Conservation (phyloP, 2,113 vertebrate genomes). For the Pavo muticus region DNA sequence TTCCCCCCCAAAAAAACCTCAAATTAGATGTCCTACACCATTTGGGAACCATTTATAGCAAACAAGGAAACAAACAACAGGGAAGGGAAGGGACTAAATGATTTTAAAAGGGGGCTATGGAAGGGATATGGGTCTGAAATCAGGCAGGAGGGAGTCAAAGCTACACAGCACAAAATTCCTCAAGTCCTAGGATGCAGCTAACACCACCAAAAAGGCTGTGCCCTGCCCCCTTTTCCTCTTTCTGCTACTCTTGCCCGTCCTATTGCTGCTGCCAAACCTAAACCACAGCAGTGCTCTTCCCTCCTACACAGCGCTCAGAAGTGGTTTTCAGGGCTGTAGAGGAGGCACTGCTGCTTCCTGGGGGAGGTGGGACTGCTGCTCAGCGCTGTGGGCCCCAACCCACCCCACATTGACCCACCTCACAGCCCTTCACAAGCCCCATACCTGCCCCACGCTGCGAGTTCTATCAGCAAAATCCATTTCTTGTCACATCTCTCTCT, state of each 20-base stretch:
- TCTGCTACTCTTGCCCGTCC: not conserved
- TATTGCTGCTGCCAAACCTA: not conserved
- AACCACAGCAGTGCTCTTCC: constrained; percentile 33
- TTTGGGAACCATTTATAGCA: rapidly evolving
- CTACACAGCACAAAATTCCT: not conserved
- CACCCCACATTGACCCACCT: not conserved
- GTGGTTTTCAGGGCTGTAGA: not conserved
- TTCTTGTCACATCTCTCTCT: not conserved
- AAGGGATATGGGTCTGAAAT: not conserved
- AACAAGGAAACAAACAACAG: not conserved
- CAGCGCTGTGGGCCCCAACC: no score
- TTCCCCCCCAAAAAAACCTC: not conserved
- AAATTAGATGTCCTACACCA: no score
- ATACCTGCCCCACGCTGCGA: not conserved
- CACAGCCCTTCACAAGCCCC: rapidly evolving
- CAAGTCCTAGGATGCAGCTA: not conserved
- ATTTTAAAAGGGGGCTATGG: not conserved
- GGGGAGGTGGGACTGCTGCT: not conserved
- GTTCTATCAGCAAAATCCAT: rapidly evolving
- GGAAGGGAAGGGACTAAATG: not conserved
- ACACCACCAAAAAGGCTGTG: not conserved
- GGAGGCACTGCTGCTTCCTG: not conserved
- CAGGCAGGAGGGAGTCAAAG: not conserved
- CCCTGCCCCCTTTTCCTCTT: not conserved
- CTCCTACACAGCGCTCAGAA: constrained; percentile 29